These are phyloP conservation scores for Coccyzus lansbergi DNA, from an alignment of 2,797 vertebrate genomes.

Conservation along the genomic window DNA sequence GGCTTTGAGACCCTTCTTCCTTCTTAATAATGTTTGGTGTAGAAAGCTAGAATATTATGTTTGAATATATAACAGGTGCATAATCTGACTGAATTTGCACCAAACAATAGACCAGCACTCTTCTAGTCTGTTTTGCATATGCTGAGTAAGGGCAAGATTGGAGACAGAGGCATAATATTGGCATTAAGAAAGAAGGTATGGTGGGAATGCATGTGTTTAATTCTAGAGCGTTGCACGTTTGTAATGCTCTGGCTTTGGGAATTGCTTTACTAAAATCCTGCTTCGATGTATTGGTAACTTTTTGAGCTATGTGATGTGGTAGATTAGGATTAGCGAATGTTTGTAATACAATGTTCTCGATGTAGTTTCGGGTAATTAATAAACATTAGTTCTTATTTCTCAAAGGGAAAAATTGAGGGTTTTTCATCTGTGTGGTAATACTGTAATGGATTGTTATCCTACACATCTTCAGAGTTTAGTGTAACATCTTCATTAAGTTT, in stretches of 20 bases:
- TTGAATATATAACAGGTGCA: background rate
- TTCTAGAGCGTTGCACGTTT: background rate
- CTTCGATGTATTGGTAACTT: fast-evolving
- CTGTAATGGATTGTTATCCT: background rate
- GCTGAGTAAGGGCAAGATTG: background rate
- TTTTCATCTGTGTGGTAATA: background rate
- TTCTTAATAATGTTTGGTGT: background rate
- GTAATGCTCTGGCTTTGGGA: background rate
- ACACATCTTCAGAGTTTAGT: background rate
- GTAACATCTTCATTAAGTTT: background rate
- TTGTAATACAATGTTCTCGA: background rate
- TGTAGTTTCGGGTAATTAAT: background rate
- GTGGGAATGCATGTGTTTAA: background rate
- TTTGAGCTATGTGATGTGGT: background rate
- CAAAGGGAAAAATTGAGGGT: background rate
- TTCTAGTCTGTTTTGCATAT: background rate
- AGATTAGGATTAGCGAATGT: background rate
- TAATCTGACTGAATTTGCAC: background rate
- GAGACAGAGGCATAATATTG: background rate
- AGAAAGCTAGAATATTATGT: background rate
- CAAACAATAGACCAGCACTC: background rate
- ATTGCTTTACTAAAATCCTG: background rate
- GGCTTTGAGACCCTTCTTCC: background rate
- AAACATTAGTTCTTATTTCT: background rate
- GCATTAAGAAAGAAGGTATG: fast-evolving